A percentile compares a stretch with the other conserved stretches of the same genome.
phyloP scores from a whole-genome alignment of 2,888 invertebrate genomes.

The Zele albiditarsus region DNA sequence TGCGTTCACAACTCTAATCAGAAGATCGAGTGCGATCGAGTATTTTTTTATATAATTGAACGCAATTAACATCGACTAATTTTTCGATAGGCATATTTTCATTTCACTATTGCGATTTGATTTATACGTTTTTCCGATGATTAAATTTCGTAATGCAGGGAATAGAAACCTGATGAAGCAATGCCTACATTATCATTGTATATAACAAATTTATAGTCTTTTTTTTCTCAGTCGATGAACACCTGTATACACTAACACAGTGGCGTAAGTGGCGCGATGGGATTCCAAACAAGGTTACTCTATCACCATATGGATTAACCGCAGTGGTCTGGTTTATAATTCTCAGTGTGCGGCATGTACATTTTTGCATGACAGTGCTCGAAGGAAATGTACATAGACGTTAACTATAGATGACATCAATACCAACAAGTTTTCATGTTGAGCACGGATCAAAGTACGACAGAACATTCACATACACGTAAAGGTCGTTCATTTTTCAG shows the following conservation, averaged over 20 bases:
- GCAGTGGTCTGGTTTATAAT: background rate
- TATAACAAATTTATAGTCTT: background rate
- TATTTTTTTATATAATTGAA: background rate
- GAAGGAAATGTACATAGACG: slow-evolving; percentile 16
- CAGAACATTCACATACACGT: background rate
- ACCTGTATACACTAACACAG: slow-evolving; percentile 13
- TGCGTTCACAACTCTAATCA: background rate
- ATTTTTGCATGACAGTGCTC: slow-evolving; percentile 6
- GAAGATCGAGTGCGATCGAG: background rate
- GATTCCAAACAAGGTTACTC: slow-evolving; percentile 25
- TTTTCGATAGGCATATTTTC: background rate
- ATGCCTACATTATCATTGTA: background rate
- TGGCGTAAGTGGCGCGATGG: background rate
- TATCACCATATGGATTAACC: slow-evolving; percentile 12
- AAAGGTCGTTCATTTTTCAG: background rate
- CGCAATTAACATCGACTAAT: background rate
- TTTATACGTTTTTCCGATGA: too few species aligned
- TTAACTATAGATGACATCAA: slow-evolving; percentile 13
- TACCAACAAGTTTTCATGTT: slow-evolving; percentile 15
- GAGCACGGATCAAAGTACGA: slow-evolving; percentile 23
- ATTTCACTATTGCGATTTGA: too few species aligned
- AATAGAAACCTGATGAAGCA: background rate
- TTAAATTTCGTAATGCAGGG: background rate
- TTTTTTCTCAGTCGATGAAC: background rate
- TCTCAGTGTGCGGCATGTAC: background rate